These are phyloP conservation scores for Diachrysia chrysitis DNA, from an alignment of 2,888 invertebrate genomes.

Conservation along the genomic window DNA sequence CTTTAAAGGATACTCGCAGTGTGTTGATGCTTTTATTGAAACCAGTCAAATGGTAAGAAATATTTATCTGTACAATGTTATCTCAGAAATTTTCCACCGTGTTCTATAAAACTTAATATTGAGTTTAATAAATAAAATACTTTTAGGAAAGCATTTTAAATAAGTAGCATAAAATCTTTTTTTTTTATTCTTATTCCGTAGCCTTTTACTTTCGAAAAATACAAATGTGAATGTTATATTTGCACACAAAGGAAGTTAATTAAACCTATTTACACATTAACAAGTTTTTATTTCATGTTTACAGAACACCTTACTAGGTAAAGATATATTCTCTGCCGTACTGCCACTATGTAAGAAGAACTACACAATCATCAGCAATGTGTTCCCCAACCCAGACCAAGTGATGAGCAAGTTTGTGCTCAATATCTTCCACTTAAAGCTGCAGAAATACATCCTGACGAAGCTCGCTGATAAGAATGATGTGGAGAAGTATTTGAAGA, in stretches of 20 bases:
- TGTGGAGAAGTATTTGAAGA: constrained; percentile 96
- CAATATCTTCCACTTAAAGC: constrained; percentile 97
- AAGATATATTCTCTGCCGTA: constrained; percentile 97
- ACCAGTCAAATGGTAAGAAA: constrained; percentile 95
- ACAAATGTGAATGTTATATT: too few species aligned
- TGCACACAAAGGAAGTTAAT: too few species aligned
- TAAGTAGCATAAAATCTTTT: too few species aligned
- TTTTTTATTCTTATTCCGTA: too few species aligned
- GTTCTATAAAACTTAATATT: too few species aligned
- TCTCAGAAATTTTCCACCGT: too few species aligned
- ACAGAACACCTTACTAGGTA: constrained; percentile 94
- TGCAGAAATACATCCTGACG: constrained; percentile 95
- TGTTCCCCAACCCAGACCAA: constrained; percentile 98
- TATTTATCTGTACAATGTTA: too few species aligned
- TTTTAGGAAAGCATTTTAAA: too few species aligned
- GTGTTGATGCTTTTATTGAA: constrained; percentile 98
- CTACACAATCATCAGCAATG: constrained; percentile 94
- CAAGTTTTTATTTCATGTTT: background rate
- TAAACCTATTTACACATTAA: too few species aligned
- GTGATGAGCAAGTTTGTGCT: constrained; percentile 99
- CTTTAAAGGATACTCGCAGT: constrained; percentile 98
- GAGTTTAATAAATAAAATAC: too few species aligned
- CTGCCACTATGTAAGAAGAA: constrained; percentile 96
- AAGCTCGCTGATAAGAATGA: constrained; percentile 94
- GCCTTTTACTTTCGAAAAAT: too few species aligned